These are phyloP conservation scores for Chymomyza amoena DNA, from an alignment of 2,888 invertebrate species.

Conservation along the genomic window DNA sequence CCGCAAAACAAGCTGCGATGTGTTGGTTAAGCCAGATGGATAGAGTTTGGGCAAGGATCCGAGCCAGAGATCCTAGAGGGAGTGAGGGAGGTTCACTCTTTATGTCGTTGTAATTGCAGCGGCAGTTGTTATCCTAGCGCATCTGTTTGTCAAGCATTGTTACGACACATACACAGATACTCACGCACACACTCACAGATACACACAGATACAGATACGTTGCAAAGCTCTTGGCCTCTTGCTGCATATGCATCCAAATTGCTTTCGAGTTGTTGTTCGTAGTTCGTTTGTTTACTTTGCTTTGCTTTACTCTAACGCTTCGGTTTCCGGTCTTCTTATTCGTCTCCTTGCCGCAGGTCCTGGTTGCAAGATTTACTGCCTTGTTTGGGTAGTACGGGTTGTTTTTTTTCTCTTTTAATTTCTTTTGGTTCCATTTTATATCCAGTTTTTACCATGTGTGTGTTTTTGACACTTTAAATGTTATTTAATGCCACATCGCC, in stretches of 20 bases:
- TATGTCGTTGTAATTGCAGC: slow-evolving; percentile 41
- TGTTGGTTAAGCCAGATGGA: slow-evolving; percentile 3
- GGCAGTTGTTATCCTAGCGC: slow-evolving; percentile 22
- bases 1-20: slow-evolving; percentile 13
- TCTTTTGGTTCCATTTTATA: slow-evolving; percentile 34
- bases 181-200: neutral
- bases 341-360: slow-evolving; percentile 18
- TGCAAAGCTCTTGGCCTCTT: neutral
- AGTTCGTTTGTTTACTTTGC: neutral
- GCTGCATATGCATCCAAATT: slow-evolving; percentile 54
- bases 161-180: slow-evolving; percentile 8
- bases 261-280: slow-evolving; percentile 66
- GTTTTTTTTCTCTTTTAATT: slow-evolving; percentile 62
- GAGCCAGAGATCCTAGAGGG: no score
- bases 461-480: slow-evolving; percentile 65
- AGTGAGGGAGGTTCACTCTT: neutral
- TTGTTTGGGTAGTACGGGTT: slow-evolving; percentile 28
- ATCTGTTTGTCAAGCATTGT: slow-evolving; percentile 19
- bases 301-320: neutral
- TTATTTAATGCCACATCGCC: slow-evolving; percentile 52
- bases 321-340: slow-evolving; percentile 26
- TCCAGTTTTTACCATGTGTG: slow-evolving; percentile 3
- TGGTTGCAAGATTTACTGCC: slow-evolving; percentile 54
- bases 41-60: neutral
- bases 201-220: neutral